A percentile compares a stretch with the other conserved stretches of the same genome.
Evolutionary conservation across 2,888 invertebrate genomes (phyloP).

Genomic region (Gasteruption jaculator): DNA sequence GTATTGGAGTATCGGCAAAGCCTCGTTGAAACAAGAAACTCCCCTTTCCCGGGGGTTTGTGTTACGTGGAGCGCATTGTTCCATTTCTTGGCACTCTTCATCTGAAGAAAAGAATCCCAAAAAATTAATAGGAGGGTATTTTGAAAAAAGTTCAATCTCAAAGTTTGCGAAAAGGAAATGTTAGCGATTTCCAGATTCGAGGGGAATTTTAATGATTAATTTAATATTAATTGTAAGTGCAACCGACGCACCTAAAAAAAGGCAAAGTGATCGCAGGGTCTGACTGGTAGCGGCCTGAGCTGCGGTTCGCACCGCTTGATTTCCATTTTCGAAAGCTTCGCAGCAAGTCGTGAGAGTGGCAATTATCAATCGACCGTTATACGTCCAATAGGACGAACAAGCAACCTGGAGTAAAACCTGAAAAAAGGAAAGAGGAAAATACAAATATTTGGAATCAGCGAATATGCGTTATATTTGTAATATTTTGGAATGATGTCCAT

Average conservation of each 20-base stretch:
- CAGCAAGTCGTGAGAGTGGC: conserved; percentile 80
- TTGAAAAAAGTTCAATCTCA: background rate
- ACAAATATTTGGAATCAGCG: conserved; percentile 8
- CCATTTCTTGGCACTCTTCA: conserved; percentile 72
- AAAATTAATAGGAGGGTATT: background rate
- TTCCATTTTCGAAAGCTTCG: conserved; percentile 75
- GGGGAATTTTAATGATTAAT: background rate
- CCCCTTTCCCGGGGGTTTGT: conserved; percentile 59
- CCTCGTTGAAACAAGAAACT: conserved; percentile 84
- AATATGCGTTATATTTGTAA: conserved; percentile 3
- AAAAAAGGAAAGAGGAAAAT: conserved; percentile 21
- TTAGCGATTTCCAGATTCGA: conserved; percentile 12
- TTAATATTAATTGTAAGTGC: background rate
- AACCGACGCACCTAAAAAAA: conserved; percentile 79
- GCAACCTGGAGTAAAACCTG: conserved; percentile 82
- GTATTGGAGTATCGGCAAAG: conserved; percentile 85
- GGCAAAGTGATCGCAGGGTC: conserved; percentile 79
- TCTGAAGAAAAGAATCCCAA: conserved; percentile 51
- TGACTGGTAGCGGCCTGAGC: conserved; percentile 89
- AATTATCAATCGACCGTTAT: conserved; percentile 84
- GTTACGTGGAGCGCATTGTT: conserved; percentile 46
- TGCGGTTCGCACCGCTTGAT: conserved; percentile 78
- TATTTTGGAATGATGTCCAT: background rate
- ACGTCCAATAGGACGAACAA: conserved; percentile 81
- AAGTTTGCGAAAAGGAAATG: too few relatives aligned